Conservation (phyloP, 1,140 invertebrate genomes). For the Apis cerana region DNA sequence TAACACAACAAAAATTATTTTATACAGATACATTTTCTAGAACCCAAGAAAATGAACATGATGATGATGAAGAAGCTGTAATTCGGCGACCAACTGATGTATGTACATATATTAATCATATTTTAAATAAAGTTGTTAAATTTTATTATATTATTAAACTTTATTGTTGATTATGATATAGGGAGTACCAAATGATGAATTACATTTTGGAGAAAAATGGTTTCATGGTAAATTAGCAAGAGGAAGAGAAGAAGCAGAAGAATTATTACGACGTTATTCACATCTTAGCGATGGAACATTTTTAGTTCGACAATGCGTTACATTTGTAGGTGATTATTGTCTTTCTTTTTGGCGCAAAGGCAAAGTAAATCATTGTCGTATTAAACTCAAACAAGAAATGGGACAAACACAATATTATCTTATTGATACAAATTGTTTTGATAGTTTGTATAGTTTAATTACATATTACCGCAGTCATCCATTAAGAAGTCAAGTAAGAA, state of each 20-base stretch:
- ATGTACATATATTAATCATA: slow-evolving; percentile 32
- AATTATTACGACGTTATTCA: slow-evolving; percentile 89
- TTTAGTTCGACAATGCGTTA: slow-evolving; percentile 96
- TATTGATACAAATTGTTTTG: slow-evolving; percentile 94
- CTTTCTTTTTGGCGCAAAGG: slow-evolving; percentile 96
- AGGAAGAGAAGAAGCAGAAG: slow-evolving; percentile 89
- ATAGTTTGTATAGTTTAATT: slow-evolving; percentile 95
- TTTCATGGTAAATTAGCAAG: slow-evolving; percentile 94
- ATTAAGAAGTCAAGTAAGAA: slow-evolving; percentile 88
- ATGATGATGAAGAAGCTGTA: slow-evolving; percentile 80
- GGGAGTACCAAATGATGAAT: slow-evolving; percentile 85
- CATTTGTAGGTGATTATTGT: slow-evolving; percentile 97
- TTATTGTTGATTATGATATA: slow-evolving; percentile 42
- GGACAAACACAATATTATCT: slow-evolving; percentile 95
- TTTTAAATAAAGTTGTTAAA: neutral
- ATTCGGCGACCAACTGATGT: slow-evolving; percentile 71
- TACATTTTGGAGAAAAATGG: slow-evolving; percentile 98
- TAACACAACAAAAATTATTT: slow-evolving; percentile 93
- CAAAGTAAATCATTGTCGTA: slow-evolving; percentile 95
- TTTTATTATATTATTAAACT: neutral
- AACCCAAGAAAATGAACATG: slow-evolving; percentile 79
- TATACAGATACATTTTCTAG: slow-evolving; percentile 89
- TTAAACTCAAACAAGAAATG: slow-evolving; percentile 93
- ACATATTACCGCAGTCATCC: slow-evolving; percentile 94
- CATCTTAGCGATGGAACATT: slow-evolving; percentile 97